Evolutionary conservation across 2,113 vertebrate species (phyloP), one percentile per base, ranked within the genome.

Genomic region (Lichenostomus cassidix): DNA sequence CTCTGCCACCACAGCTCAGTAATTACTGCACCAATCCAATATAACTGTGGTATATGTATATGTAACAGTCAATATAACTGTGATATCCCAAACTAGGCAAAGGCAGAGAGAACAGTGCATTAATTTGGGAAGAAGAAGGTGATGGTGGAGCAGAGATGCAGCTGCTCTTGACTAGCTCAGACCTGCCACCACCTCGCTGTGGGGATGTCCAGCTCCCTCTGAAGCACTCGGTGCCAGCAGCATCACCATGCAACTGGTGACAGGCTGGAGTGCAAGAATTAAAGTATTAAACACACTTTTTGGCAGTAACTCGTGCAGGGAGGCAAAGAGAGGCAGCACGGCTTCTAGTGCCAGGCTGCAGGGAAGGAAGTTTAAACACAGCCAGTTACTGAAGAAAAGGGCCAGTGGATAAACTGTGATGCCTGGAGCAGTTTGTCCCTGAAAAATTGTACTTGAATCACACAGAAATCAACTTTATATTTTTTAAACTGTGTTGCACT

Each of bases 401-500:
- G 22, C 49, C 67, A 75, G 77, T 10, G 46, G 71, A 28, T 39
- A 60, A 35, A 41, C 44, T 55, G 73, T 3, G 41, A 41, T 47
- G 76, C 15, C 52, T 59, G 69, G 28, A 68, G 53, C 64, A 55
- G 69, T 73, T 88, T 88, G 83, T 86, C 56, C 58, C 49, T 91
- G 78, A 77, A 41, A 78, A 93, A 33, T 39, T 89, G 74, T 89
- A 95, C 93, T 95, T 95, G 92, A 95, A 95, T 89, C 62, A 35
- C 31, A 37, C 1, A 91, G 68, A 92, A 88, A 88, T 37, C 77
- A 76, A 82, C 60, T 70, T 75, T 69, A 12, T 53, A 31, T 62
- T 70, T 86, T 77, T 87, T 81, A 77, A 82, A 93, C 50, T 92
- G 35, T 76, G 50, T 83, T 97, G 96, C 96, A 97, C 94, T 97